phyloP scores from a whole-genome alignment of 2,888 invertebrate species.

The Oasisia sp. region DNA sequence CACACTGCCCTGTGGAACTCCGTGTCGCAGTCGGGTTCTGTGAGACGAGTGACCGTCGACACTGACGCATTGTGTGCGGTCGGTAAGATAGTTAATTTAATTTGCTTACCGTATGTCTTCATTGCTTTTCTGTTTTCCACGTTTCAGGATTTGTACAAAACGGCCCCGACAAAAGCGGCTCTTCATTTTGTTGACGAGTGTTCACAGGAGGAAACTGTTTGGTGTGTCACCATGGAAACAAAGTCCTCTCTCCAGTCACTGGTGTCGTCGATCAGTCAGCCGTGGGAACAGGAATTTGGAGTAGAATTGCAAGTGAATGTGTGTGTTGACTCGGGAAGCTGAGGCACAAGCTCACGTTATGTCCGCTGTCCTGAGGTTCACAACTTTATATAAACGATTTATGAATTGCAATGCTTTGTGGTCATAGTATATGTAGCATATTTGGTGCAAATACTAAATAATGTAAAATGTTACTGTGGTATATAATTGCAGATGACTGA shows the following conservation, averaged over 20 bases:
- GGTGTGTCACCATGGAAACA: slow-evolving; percentile 8
- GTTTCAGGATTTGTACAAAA: neutral
- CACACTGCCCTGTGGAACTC: too few species aligned
- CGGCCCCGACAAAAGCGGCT: neutral
- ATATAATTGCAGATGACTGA: neutral
- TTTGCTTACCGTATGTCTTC: neutral
- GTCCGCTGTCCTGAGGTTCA: neutral
- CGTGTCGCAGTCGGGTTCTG: too few species aligned
- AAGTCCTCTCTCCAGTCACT: neutral
- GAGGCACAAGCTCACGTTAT: neutral
- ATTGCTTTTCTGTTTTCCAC: neutral
- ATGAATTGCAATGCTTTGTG: too few species aligned
- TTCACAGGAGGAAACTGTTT: neutral
- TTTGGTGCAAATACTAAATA: too few species aligned
- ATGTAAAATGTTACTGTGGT: too few species aligned
- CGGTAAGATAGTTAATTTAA: too few species aligned
- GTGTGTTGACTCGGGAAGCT: neutral
- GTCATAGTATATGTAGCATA: too few species aligned
- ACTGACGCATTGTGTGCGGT: too few species aligned
- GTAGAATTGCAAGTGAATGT: neutral
- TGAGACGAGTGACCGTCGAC: too few species aligned
- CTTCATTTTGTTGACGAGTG: slow-evolving; percentile 4
- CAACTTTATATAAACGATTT: neutral
- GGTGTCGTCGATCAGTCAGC: neutral
- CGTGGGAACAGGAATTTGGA: neutral